Conservation (phyloP, 1,140 invertebrate species). For the Heliconius melpomene region DNA sequence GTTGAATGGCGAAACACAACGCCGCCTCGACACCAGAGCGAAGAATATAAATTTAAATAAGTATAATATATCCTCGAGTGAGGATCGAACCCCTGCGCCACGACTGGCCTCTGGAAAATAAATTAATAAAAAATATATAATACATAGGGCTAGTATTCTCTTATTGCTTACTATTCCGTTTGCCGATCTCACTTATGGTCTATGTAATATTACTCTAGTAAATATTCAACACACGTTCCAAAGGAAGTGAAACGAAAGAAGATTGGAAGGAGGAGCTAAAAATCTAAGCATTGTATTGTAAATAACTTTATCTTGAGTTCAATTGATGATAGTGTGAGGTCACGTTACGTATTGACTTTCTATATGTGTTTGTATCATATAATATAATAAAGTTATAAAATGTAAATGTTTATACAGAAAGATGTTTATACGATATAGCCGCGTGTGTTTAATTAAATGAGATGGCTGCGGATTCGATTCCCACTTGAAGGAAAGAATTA, state of each 20-base stretch:
- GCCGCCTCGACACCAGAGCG: too few relatives aligned
- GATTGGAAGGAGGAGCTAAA: background rate
- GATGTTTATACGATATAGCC: too few relatives aligned
- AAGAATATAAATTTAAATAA: too few relatives aligned
- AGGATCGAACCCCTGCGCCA: too few relatives aligned
- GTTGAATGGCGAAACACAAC: too few relatives aligned
- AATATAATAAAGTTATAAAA: background rate
- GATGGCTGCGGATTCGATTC: background rate
- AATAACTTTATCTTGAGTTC: background rate
- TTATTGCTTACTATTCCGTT: background rate
- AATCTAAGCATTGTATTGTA: slow-evolving; percentile 8
- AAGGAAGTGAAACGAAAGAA: slow-evolving; percentile 1
- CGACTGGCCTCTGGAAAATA: too few relatives aligned
- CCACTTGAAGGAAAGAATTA: too few relatives aligned
- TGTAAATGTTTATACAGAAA: background rate
- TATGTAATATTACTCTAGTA: slow-evolving; percentile 5
- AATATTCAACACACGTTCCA: slow-evolving; percentile 1
- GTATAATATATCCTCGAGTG: too few relatives aligned
- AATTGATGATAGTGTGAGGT: background rate
- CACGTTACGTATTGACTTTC: background rate
- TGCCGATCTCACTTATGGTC: background rate
- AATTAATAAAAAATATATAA: too few relatives aligned
- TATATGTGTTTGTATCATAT: background rate
- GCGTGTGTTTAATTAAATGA: background rate
- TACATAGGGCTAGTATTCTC: background rate